These are phyloP conservation scores for Melopsittacus undulatus DNA, from an alignment of 2,797 vertebrate species.

Conservation along the genomic window DNA sequence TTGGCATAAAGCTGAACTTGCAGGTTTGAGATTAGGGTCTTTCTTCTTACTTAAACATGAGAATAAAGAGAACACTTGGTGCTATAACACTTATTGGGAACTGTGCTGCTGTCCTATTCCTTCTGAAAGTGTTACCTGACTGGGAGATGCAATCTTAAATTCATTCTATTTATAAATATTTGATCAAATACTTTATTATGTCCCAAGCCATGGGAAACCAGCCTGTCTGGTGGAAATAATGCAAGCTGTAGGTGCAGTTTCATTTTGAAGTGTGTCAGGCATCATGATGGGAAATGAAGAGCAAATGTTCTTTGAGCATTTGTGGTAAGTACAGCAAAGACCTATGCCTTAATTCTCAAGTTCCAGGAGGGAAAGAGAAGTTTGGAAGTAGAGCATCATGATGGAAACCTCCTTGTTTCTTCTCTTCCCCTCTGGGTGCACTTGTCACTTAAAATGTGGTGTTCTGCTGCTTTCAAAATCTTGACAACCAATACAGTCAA, in stretches of 20 bases:
- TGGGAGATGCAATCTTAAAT: not conserved
- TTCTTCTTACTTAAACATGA: not conserved
- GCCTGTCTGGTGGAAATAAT: not conserved
- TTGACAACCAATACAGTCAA: not conserved
- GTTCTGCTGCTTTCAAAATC: not conserved
- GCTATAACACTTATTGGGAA: not conserved
- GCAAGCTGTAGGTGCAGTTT: not conserved
- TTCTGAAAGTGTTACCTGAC: not conserved
- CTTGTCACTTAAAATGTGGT: not conserved
- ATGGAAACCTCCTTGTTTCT: not conserved
- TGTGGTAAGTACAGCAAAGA: not conserved
- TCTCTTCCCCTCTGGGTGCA: not conserved
- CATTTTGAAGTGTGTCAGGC: not conserved
- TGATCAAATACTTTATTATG: not conserved
- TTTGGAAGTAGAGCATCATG: not conserved
- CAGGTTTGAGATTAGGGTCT: not conserved
- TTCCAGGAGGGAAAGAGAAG: not conserved
- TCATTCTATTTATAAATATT: slow-evolving; percentile 5
- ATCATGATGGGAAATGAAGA: not conserved
- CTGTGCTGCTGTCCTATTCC: not conserved
- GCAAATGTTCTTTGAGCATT: not conserved
- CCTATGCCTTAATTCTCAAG: not conserved
- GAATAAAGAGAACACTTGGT: not conserved
- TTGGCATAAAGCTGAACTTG: not conserved
- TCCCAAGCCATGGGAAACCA: not conserved